Evolutionary conservation across 2,797 vertebrate species (phyloP).

Genomic region (Pyrocephalus nanus): DNA sequence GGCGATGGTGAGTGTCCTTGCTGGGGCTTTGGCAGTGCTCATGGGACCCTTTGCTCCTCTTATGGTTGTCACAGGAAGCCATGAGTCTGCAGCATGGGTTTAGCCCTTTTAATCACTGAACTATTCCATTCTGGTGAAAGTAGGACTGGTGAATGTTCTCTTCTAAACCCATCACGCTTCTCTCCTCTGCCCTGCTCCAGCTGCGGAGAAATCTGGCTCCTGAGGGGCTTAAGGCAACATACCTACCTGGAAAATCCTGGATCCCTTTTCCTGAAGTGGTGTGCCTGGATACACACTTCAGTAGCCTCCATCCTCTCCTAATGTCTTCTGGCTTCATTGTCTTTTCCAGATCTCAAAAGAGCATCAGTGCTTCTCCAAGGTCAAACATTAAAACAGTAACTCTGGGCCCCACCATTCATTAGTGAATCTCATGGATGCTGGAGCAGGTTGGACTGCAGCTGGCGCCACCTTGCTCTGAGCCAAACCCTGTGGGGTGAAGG

Average conservation of each 20-base stretch:
- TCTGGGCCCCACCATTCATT: neutral
- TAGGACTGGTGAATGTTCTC: neutral
- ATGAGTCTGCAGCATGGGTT: neutral
- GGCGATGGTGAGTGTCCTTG: constrained; percentile 81
- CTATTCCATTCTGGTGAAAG: neutral
- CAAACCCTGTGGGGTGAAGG: neutral
- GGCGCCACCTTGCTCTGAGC: neutral
- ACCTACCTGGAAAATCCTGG: neutral
- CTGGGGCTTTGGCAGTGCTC: neutral
- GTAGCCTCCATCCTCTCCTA: neutral
- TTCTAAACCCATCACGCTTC: neutral
- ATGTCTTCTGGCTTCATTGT: neutral
- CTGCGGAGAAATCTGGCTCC: neutral
- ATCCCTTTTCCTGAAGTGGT: neutral
- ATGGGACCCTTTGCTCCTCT: neutral
- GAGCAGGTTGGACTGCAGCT: neutral
- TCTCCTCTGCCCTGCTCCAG: neutral
- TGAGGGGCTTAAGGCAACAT: neutral
- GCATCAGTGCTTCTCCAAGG: neutral
- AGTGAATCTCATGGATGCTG: neutral
- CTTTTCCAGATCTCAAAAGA: neutral
- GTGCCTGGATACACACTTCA: neutral
- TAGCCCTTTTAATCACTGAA: neutral
- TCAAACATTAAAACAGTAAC: neutral
- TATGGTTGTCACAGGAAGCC: fast-evolving